These are phyloP conservation scores for Gorsachius magnificus DNA, from an alignment of 2,797 vertebrate species.

Conservation along the genomic window DNA sequence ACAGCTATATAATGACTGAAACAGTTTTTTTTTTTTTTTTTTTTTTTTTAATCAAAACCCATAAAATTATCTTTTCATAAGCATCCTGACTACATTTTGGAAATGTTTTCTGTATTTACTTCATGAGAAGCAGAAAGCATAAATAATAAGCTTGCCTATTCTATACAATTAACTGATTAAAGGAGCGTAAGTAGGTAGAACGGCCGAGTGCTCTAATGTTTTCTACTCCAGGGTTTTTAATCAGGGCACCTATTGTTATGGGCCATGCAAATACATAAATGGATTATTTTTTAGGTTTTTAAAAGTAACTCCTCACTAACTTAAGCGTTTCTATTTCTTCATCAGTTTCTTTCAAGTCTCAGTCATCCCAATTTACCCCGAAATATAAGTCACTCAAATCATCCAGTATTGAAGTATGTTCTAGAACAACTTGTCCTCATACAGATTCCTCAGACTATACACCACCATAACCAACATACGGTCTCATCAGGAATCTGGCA, in stretches of 20 bases:
- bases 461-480: background rate
- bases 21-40: background rate
- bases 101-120: background rate
- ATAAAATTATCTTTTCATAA: background rate
- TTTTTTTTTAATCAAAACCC: background rate
- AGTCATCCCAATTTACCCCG: background rate
- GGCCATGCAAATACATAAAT: background rate
- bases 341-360: background rate
- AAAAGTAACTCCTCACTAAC: background rate
- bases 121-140: background rate
- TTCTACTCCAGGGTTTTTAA: background rate
- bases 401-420: background rate
- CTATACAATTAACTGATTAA: background rate
- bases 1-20: background rate
- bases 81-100: background rate
- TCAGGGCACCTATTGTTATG: background rate
- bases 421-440: background rate
- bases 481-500: background rate
- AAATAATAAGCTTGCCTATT: background rate
- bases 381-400: background rate
- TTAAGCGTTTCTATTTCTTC: background rate
- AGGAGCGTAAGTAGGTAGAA: background rate
- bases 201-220: background rate
- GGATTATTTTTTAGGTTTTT: background rate
- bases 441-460: background rate